Evolutionary conservation across 2,113 vertebrate species (phyloP), one percentile per base, ranked within the genome.

Genomic region (Zapornia atra): DNA sequence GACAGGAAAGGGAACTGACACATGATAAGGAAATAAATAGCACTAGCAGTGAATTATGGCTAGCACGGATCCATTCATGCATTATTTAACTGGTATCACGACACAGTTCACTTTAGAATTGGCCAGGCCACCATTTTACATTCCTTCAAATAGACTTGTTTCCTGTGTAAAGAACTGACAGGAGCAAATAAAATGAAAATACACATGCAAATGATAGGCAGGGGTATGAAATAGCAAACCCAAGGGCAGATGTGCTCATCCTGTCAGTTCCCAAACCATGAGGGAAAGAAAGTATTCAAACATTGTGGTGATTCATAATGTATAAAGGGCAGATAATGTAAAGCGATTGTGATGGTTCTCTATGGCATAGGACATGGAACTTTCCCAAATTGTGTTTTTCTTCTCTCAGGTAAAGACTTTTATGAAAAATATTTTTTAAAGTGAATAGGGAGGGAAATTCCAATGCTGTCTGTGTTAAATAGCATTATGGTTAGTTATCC

Each of bases 1-100:
- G 90, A 84, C 92, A 95, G 94, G 95, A 97, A 95, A 76, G 81
- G 81, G 83, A 92, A 76, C 44, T 93, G 95, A 92, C 92, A 96
- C 36, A 33, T 79, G 88, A 84, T 81, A 87, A 82, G 86, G 86
- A 75, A 92, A 82, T 34, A 88, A 95, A 87, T 53, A 87, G 77
- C 57, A 1, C 80, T 65, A 34, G 50, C 64, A 38, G 31, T 84
- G 83, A 96, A 65, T 95, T 86, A 87, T 80, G 59, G 83, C 73
- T 65, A 69, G 83, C 54, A 61, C 3, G 2, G 72, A 54, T 82
- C 73, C 76, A 61, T 65, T 57, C 90, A 86, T 94, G 76, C 80
- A 94, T 96, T 92, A 96, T 96, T 92, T 72, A 96, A 28, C 53
- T 1, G 2, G 21, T 87, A 87, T 87, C 92, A 88, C 0, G 26